Evolutionary conservation across 92 coral and sea anemone species (phyloP).

Genomic region (Virgularia gustaviana): DNA sequence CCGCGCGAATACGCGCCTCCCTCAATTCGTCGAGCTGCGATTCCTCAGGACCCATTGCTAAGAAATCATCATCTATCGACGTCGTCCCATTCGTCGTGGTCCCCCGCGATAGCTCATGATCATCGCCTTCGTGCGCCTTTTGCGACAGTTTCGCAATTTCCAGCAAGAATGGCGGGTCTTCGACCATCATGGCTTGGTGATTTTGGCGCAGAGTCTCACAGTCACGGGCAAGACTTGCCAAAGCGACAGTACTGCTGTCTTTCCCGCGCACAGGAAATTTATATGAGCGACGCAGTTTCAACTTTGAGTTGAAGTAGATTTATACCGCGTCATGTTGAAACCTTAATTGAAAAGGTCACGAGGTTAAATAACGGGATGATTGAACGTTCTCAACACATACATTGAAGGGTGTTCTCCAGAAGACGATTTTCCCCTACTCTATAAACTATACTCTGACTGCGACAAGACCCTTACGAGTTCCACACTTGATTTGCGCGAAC

Average conservation of each 20-base stretch:
- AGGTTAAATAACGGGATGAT: slow-evolving; percentile 34
- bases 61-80: neutral
- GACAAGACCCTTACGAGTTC: too few species aligned
- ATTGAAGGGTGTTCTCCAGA: neutral
- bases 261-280: too few species aligned
- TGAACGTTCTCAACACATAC: slow-evolving; percentile 22
- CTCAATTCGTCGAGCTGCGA: slow-evolving; percentile 80
- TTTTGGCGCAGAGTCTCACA: too few species aligned
- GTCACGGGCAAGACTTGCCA: too few species aligned
- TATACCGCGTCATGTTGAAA: neutral
- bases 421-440: too few species aligned
- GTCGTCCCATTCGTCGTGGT: too few species aligned
- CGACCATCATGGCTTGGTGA: neutral
- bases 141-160: neutral
- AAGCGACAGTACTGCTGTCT: too few species aligned
- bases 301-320: neutral
- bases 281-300: too few species aligned
- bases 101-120: too few species aligned
- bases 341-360: slow-evolving; percentile 9
- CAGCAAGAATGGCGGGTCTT: neutral
- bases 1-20: slow-evolving; percentile 93
- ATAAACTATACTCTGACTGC: too few species aligned
- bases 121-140: neutral
- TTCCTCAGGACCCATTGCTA: slow-evolving; percentile 52
- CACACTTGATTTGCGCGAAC: too few species aligned